Evolutionary conservation across 1,140 invertebrate genomes (phyloP).

Genomic region (Trachymyrmex cornetzi): DNA sequence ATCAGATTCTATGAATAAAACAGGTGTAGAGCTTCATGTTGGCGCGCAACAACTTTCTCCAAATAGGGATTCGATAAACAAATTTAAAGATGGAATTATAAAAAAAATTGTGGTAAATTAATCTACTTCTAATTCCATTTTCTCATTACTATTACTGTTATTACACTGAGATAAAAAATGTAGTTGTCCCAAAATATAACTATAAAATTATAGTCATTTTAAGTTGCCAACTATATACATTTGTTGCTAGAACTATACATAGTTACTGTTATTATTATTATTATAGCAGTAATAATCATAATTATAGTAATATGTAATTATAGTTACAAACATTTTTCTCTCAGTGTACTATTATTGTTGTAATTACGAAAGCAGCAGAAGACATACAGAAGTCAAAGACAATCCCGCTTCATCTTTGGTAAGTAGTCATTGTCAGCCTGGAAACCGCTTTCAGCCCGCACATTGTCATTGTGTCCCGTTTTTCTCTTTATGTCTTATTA

Average conservation of each 20-base stretch:
- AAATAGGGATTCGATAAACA: not conserved
- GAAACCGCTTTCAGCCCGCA: constrained; percentile 29
- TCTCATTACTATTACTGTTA: not conserved
- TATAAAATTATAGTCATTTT: no score
- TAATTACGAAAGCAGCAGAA: not conserved
- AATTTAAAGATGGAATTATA: not conserved
- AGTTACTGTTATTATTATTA: no score
- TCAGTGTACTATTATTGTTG: not conserved
- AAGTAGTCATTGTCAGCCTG: constrained; percentile 62
- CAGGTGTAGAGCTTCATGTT: not conserved
- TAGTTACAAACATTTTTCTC: no score
- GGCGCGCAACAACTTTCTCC: no score
- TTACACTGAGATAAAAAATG: no score
- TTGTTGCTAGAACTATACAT: no score
- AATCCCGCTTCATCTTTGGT: not conserved
- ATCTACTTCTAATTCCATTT: not conserved
- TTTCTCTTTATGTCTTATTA: constrained; percentile 64
- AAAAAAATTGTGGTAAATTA: no score
- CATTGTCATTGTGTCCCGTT: constrained; percentile 45
- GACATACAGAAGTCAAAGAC: not conserved
- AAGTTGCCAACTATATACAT: no score
- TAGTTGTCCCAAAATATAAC: no score
- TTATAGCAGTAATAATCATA: no score
- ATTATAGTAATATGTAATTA: no score
- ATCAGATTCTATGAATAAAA: not conserved